Conservation (phyloP, 2,113 vertebrate genomes). For the Alectura lathami region DNA sequence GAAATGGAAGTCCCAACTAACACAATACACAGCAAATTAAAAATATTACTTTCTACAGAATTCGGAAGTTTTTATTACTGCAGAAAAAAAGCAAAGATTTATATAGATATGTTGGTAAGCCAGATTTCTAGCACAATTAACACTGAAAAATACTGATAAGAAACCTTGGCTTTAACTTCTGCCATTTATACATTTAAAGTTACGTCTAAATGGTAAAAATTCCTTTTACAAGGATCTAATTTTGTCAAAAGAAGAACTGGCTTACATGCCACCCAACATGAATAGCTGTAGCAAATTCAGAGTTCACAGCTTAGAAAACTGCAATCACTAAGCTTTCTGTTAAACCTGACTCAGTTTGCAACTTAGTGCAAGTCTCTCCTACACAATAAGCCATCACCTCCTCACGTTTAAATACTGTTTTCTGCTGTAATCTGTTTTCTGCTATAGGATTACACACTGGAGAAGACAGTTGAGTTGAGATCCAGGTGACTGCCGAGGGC, state of each 20-base stretch:
- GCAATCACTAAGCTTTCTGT: not conserved
- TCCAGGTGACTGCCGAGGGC: slow-evolving; percentile 70
- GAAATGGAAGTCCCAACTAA: not conserved
- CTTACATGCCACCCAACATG: not conserved
- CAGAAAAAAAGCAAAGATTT: not conserved
- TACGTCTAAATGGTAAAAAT: not conserved
- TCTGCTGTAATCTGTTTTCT: not conserved
- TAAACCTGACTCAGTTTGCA: not conserved
- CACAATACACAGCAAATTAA: not conserved
- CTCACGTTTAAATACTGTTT: not conserved
- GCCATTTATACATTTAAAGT: not conserved
- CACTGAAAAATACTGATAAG: not conserved
- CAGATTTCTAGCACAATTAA: not conserved
- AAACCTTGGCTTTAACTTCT: not conserved
- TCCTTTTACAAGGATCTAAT: not conserved
- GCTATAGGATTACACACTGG: slow-evolving; percentile 68
- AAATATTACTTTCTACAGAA: not conserved
- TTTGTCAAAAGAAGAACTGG: not conserved
- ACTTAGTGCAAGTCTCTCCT: not conserved
- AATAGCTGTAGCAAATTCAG: not conserved
- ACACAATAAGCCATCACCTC: not conserved
- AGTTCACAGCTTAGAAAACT: not conserved
- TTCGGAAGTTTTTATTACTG: not conserved
- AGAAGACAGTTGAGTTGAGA: slow-evolving; percentile 60
- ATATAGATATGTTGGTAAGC: not conserved